Evolutionary conservation across 2,113 vertebrate genomes (phyloP).

Genomic region (Phylloscopus trochiloides): DNA sequence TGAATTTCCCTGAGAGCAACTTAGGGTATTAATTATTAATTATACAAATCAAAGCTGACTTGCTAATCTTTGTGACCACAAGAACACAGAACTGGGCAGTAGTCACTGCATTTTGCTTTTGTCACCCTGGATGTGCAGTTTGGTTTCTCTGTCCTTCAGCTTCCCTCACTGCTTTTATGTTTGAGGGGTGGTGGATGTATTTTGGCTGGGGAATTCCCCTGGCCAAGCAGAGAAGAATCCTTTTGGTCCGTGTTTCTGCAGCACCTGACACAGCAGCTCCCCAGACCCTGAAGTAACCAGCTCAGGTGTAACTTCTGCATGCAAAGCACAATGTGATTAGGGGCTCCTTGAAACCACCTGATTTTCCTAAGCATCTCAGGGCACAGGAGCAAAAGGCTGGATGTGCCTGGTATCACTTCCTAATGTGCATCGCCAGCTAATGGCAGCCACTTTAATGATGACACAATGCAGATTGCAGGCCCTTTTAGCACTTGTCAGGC

Average conservation of each 20-base stretch:
- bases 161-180: not conserved
- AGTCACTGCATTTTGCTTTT: not conserved
- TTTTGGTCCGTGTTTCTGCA: rapidly evolving
- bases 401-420: not conserved
- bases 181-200: too few species aligned
- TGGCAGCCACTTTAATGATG: not conserved
- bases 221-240: not conserved
- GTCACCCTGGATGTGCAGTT: not conserved
- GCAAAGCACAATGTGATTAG: not conserved
- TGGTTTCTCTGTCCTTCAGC: not conserved
- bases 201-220: not conserved
- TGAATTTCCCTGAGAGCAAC: not conserved
- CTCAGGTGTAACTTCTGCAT: not conserved
- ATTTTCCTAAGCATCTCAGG: not conserved
- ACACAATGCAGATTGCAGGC: not conserved
- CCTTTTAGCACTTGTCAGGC: constrained; percentile 41
- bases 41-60: not conserved
- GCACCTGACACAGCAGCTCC: not conserved
- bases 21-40: not conserved
- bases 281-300: not conserved
- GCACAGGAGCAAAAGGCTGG: not conserved
- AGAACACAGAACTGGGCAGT: not conserved
- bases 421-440: not conserved
- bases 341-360: not conserved
- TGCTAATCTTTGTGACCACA: not conserved